phyloP scores from a whole-genome alignment of 2,797 vertebrate genomes.

The Cuniculus paca region DNA sequence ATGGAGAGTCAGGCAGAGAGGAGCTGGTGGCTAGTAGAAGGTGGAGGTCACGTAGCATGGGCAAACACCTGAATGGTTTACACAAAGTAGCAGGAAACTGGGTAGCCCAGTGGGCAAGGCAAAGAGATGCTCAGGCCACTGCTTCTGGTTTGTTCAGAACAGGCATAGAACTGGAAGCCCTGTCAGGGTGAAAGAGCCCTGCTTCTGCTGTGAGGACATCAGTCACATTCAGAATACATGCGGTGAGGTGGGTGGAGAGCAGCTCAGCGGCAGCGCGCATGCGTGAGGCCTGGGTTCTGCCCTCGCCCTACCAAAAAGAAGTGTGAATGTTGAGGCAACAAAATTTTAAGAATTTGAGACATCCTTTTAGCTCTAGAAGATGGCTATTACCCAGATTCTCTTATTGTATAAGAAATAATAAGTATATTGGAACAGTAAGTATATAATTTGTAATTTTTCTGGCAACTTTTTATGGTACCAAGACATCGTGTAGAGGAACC shows the following conservation, averaged over 20 bases:
- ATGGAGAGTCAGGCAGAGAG: not conserved
- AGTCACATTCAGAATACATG: not conserved
- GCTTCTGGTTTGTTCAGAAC: not conserved
- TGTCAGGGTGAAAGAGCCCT: not conserved
- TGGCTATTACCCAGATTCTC: not conserved
- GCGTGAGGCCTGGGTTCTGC: not conserved
- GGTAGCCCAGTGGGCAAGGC: not conserved
- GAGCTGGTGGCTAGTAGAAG: accelerated
- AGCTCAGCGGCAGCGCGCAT: not conserved
- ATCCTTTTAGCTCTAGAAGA: not conserved
- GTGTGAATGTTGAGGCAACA: not conserved
- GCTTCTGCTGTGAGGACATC: not conserved
- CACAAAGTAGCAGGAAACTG: not conserved
- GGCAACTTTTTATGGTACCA: not conserved
- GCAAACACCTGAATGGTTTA: not conserved
- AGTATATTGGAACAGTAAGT: not conserved
- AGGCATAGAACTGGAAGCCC: too few species aligned
- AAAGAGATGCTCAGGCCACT: not conserved
- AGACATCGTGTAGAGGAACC: not conserved
- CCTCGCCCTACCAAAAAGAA: not conserved
- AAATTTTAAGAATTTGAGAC: not conserved
- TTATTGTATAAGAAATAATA: not conserved
- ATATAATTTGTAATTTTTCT: not conserved
- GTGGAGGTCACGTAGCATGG: too few species aligned
- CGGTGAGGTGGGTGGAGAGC: accelerated